Conservation (phyloP, 2,797 vertebrate species). For the Eospalax fontanierii region DNA sequence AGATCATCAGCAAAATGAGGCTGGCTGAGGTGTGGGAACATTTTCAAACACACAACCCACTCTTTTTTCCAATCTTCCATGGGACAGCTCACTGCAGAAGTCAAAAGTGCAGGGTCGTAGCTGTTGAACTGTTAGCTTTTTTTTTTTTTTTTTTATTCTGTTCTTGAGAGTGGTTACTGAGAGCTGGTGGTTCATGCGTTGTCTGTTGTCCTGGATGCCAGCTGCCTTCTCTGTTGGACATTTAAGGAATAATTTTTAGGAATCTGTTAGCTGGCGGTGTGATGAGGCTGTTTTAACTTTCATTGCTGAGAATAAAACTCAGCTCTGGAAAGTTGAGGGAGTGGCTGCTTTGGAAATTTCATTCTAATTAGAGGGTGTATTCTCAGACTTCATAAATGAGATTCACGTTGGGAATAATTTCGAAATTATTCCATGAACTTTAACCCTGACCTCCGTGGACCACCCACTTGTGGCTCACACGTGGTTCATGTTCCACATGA, state of each 20-base stretch:
- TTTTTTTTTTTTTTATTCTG: conserved; percentile 37
- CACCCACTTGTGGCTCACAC: conserved; percentile 31
- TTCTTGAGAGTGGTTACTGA: conserved; percentile 48
- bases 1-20: conserved; percentile 74
- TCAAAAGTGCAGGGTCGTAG: background rate
- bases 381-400: conserved; percentile 80
- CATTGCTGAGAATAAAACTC: conserved; percentile 81
- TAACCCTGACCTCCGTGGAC: conserved; percentile 56
- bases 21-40: conserved; percentile 65
- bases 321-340: conserved; percentile 83
- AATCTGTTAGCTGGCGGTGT: conserved; percentile 77
- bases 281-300: conserved; percentile 82
- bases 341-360: conserved; percentile 85
- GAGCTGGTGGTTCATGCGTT: background rate
- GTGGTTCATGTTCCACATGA: background rate
- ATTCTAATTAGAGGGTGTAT: conserved; percentile 87
- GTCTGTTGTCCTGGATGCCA: background rate
- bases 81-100: conserved; percentile 64
- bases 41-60: conserved; percentile 73
- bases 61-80: conserved; percentile 81
- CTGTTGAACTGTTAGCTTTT: conserved; percentile 21
- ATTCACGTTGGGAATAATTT: conserved; percentile 78
- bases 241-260: conserved; percentile 74
- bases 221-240: conserved; percentile 44
- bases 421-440: conserved; percentile 78